phyloP scores from a whole-genome alignment of 2,888 invertebrate species.

The Cryptosula pallasiana region DNA sequence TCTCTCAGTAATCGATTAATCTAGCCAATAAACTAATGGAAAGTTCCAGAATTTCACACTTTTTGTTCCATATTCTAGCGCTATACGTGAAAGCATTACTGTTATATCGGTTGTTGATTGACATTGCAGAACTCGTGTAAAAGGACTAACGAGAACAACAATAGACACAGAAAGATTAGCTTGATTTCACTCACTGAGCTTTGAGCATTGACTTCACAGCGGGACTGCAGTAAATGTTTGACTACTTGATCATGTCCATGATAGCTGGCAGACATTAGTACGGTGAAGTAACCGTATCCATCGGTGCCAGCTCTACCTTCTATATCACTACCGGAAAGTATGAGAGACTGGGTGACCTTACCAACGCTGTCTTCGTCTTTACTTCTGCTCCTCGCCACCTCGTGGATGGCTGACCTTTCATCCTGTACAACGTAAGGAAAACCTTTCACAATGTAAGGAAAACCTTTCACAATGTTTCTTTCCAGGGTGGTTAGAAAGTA shows the following conservation, averaged over 20 bases:
- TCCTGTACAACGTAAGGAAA: constrained; percentile 37
- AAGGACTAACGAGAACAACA: too few relatives aligned
- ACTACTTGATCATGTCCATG: constrained; percentile 50
- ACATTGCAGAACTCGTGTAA: too few relatives aligned
- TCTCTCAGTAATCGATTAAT: too few relatives aligned
- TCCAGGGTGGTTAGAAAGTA: too few relatives aligned
- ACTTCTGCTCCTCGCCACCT: constrained; percentile 47
- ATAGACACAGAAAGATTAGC: too few relatives aligned
- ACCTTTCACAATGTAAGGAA: neutral
- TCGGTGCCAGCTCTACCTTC: constrained; percentile 44
- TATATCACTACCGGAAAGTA: constrained; percentile 41
- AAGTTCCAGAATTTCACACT: too few relatives aligned
- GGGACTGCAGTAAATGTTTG: constrained; percentile 40
- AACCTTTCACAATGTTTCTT: too few relatives aligned
- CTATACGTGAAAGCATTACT: too few relatives aligned
- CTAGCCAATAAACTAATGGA: too few relatives aligned
- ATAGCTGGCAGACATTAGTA: constrained; percentile 51
- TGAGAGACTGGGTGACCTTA: constrained; percentile 37
- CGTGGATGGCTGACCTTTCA: constrained; percentile 47
- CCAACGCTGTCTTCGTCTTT: constrained; percentile 39
- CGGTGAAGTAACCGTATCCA: constrained; percentile 44
- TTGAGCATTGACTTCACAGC: constrained; percentile 44
- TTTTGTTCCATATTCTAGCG: too few relatives aligned
- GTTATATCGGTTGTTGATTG: too few relatives aligned
- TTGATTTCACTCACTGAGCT: constrained; percentile 50